These are phyloP conservation scores for Leucophenga varia DNA, from an alignment of 1,140 invertebrate genomes.

Conservation along the genomic window DNA sequence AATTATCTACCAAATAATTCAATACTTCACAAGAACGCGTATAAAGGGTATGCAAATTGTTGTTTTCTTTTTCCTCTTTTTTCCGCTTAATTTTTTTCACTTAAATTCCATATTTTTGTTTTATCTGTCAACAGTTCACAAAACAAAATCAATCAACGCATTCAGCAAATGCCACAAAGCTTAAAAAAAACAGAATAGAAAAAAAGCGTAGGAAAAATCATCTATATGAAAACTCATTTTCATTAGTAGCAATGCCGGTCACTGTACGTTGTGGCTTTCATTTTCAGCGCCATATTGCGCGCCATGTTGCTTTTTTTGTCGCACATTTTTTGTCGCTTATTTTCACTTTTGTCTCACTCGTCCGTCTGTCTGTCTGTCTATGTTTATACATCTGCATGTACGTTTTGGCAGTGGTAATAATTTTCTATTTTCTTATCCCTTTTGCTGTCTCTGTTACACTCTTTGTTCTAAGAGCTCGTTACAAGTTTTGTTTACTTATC, in stretches of 20 bases:
- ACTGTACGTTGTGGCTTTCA: slow-evolving; percentile 1
- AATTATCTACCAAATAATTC: too few species aligned
- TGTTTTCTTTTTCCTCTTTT: neutral
- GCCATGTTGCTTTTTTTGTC: slow-evolving; percentile 20
- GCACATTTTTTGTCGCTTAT: too few species aligned
- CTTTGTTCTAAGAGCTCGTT: slow-evolving; percentile 21
- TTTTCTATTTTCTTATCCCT: slow-evolving; percentile 18
- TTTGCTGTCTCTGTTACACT: too few species aligned
- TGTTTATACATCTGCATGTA: neutral
- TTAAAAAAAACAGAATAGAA: too few species aligned
- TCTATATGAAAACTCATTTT: slow-evolving; percentile 34
- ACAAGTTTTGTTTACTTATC: slow-evolving; percentile 31
- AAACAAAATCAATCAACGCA: slow-evolving; percentile 45
- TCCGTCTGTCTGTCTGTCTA: slow-evolving; percentile 3
- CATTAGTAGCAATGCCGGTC: slow-evolving; percentile 27
- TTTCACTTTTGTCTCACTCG: neutral
- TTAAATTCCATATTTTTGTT: neutral
- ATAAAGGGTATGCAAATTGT: too few species aligned
- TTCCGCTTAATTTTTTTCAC: slow-evolving; percentile 6
- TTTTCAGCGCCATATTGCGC: slow-evolving; percentile 10
- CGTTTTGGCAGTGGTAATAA: slow-evolving; percentile 11
- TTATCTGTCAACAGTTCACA: slow-evolving; percentile 32
- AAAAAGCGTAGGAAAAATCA: slow-evolving; percentile 12
- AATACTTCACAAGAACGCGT: too few species aligned
- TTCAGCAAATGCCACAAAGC: slow-evolving; percentile 4